A percentile compares a stretch with the other conserved stretches of the same genome.
These are phyloP conservation scores for Sthenelais limicola DNA, from an alignment of 2,888 invertebrate species.

Conservation along the genomic window DNA sequence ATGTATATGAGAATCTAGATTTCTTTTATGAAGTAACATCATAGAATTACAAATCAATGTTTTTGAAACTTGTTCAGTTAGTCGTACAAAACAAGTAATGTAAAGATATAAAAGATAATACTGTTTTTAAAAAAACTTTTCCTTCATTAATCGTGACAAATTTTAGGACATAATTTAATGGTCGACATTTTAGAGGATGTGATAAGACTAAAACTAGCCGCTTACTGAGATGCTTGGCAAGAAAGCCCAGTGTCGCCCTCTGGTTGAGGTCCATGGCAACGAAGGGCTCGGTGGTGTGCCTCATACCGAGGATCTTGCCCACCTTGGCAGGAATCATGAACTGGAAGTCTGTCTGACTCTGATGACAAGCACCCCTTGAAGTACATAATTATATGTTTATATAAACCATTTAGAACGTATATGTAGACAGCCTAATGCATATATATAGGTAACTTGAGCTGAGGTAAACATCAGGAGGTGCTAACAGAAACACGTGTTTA, in stretches of 20 bases:
- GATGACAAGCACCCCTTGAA: conserved; percentile 70
- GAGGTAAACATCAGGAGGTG: too few relatives aligned
- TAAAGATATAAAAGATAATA: neutral
- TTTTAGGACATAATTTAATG: neutral
- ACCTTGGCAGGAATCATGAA: conserved; percentile 60
- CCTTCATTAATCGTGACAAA: neutral
- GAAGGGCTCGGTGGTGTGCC: conserved; percentile 62
- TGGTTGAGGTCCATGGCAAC: conserved; percentile 59
- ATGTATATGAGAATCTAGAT: too few relatives aligned
- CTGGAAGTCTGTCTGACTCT: conserved; percentile 68
- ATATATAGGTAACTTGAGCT: too few relatives aligned
- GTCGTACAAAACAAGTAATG: neutral
- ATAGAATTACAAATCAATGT: too few relatives aligned
- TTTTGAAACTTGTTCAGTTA: too few relatives aligned
- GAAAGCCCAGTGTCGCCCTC: conserved; percentile 60
- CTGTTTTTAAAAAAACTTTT: too few relatives aligned
- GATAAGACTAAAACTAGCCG: neutral
- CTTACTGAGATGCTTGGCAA: conserved; percentile 51
- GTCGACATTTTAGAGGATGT: neutral
- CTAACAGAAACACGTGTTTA: too few relatives aligned
- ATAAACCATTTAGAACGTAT: too few relatives aligned
- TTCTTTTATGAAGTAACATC: too few relatives aligned
- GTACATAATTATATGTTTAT: too few relatives aligned
- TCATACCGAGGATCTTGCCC: conserved; percentile 61
- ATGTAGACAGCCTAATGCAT: too few relatives aligned